These are phyloP conservation scores for Zaprionus taronus DNA, from an alignment of 1,140 invertebrate species.

Conservation along the genomic window DNA sequence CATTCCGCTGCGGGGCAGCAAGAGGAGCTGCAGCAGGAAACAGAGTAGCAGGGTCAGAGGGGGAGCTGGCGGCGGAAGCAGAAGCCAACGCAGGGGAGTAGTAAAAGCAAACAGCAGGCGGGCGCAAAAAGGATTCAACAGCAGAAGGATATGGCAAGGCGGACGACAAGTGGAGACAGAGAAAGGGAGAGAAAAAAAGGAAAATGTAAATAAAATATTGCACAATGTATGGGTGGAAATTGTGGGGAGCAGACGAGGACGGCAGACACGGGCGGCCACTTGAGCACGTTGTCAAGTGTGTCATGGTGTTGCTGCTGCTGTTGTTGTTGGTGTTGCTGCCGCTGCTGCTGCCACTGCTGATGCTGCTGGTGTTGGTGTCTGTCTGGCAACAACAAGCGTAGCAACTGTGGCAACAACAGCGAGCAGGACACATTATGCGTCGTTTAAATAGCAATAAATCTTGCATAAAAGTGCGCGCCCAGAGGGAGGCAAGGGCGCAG, in stretches of 20 bases:
- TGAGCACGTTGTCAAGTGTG: conserved; percentile 80
- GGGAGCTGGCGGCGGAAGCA: conserved; percentile 8
- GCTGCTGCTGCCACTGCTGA: conserved; percentile 24
- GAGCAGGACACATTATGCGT: conserved; percentile 78
- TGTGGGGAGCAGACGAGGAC: conserved; percentile 12
- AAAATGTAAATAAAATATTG: conserved; percentile 83
- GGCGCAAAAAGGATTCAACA: conserved; percentile 55
- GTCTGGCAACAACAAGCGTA: conserved; percentile 40
- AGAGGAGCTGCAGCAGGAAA: conserved; percentile 40
- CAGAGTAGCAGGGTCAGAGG: conserved; percentile 10
- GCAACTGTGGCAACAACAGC: conserved; percentile 35
- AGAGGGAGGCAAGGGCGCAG: conserved; percentile 33
- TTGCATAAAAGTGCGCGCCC: conserved; percentile 74
- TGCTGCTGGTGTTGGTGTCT: conserved; percentile 42
- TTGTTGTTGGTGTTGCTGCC: conserved; percentile 4
- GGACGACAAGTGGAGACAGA: conserved; percentile 62
- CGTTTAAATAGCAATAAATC: conserved; percentile 83
- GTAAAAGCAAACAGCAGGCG: conserved; percentile 59
- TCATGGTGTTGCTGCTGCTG: conserved; percentile 49
- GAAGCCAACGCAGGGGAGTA: conserved; percentile 39
- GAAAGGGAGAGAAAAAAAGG: conserved; percentile 20
- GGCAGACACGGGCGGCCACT: conserved; percentile 63
- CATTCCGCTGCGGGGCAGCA: conserved; percentile 43
- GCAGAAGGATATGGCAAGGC: conserved; percentile 67
- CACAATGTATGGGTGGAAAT: conserved; percentile 42